Base-by-base conservation (phyloP, 1,140 invertebrate genomes). In the Drosophila athabasca region DNA sequence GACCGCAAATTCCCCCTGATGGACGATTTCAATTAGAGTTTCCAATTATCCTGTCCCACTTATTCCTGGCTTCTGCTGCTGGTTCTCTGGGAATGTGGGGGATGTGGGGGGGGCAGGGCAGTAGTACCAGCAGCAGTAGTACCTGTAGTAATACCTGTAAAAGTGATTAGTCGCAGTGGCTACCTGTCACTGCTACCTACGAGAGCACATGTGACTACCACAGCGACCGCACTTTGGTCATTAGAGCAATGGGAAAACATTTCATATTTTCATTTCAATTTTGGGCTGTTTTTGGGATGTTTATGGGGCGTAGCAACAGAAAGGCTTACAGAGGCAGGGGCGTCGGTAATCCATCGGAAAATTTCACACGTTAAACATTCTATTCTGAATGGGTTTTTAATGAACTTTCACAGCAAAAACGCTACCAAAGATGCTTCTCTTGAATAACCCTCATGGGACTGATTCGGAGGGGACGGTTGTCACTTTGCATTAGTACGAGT, bases 391-490 rank as follows among this genome's bases (percentile, higher is more conserved):
- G 69, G 15, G 71, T 74, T 74, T 74, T 74, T 74, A 74, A 74
- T 74, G 74, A 74, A 74, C 70, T 74, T 74, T 74, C 53, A 74
- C 55, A 75, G 70, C 70, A 69, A 58, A 58, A 69, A 69, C 60
- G 31, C 19, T 57, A 35, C 11, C 55, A 52, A 13, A 29, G 26
- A 35, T 44, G 62, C 19, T 24, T 19, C 41, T 1, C 19, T 0
- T 2, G 45, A 48, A 19, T 6, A 22, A 24, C 43, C 11, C 31
- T 22, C n/a, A 4, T 15, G 0, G 3, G 31, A 22, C 22, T 49
- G 48, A 52, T 17, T 44, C 29, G 22, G 9, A 5, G 62, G 66
- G 64, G 31, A 51, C 43, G 66, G 45, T 53, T 69, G 67, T 69
- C 67, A 69, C 69, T 69, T 69, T 69, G 67, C 67, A 69, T 69